Conservation (phyloP, 2,888 invertebrate species). For the Campoletis raptor region DNA sequence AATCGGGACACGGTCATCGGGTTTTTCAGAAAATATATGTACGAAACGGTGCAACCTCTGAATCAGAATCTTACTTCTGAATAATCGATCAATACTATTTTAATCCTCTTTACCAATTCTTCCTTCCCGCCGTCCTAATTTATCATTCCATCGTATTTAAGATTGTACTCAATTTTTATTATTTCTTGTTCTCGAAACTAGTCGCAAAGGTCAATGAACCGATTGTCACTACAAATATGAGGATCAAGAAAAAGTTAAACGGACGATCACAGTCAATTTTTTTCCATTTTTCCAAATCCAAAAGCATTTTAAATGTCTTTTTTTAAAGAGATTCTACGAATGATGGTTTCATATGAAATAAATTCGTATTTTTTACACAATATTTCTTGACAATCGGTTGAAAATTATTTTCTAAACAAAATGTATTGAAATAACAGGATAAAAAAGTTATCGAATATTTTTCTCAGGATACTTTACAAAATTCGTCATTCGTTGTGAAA, state of each 20-base stretch:
- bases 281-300: background rate
- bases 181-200: background rate
- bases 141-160: background rate
- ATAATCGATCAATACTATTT: constrained; percentile 60
- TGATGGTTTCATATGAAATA: no score
- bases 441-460: no score
- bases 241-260: no score
- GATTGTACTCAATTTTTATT: background rate
- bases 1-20: constrained; percentile 68
- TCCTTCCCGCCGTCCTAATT: background rate
- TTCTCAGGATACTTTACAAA: no score
- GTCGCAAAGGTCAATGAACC: background rate
- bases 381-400: no score
- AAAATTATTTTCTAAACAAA: no score
- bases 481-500: no score
- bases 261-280: no score
- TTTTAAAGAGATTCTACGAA: no score
- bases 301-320: background rate
- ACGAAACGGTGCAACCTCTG: constrained; percentile 29
- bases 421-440: no score
- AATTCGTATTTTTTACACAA: no score
- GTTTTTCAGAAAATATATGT: constrained; percentile 62
- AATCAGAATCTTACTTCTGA: constrained; percentile 49
- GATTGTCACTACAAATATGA: no score
- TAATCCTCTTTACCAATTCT: background rate